A percentile compares a stretch with the other conserved stretches of the same genome.
Evolutionary conservation across 2,797 vertebrate species (phyloP).

Genomic region (Chanos chanos): DNA sequence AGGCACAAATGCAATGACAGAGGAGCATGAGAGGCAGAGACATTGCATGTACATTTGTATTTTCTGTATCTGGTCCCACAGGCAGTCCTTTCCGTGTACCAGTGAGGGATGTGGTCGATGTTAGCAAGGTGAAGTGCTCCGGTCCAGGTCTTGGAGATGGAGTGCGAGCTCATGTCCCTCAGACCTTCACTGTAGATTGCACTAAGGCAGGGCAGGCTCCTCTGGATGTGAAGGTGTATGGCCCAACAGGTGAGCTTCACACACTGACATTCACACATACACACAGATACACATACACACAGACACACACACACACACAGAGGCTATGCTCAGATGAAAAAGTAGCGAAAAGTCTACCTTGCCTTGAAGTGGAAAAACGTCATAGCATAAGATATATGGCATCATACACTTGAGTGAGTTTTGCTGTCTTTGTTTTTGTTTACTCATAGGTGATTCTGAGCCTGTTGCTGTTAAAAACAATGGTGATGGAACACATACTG

Average conservation of each 20-base stretch:
- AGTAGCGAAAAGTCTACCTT: background rate
- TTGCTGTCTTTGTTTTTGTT: background rate
- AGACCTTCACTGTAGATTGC: slow-evolving; percentile 88
- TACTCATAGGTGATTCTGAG: slow-evolving; percentile 77
- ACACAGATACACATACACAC: background rate
- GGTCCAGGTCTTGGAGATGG: slow-evolving; percentile 86
- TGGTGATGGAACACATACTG: slow-evolving; percentile 87
- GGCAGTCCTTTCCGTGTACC: slow-evolving; percentile 93
- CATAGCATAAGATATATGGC: background rate
- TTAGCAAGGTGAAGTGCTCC: slow-evolving; percentile 91
- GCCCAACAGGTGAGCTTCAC: slow-evolving; percentile 77
- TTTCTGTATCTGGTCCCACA: slow-evolving; percentile 34
- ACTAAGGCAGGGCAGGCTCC: slow-evolving; percentile 85
- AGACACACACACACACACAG: background rate
- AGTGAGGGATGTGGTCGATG: slow-evolving; percentile 86
- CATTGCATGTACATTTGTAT: background rate
- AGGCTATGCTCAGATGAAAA: background rate
- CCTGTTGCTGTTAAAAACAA: slow-evolving; percentile 89
- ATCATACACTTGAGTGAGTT: no score
- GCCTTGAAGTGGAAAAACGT: background rate
- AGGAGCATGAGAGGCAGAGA: background rate
- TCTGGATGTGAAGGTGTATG: slow-evolving; percentile 84
- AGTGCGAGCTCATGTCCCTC: slow-evolving; percentile 85
- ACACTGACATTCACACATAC: background rate
- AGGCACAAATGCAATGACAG: no score